phyloP scores from a whole-genome alignment of 2,888 invertebrate genomes.

The Tipula confusa region DNA sequence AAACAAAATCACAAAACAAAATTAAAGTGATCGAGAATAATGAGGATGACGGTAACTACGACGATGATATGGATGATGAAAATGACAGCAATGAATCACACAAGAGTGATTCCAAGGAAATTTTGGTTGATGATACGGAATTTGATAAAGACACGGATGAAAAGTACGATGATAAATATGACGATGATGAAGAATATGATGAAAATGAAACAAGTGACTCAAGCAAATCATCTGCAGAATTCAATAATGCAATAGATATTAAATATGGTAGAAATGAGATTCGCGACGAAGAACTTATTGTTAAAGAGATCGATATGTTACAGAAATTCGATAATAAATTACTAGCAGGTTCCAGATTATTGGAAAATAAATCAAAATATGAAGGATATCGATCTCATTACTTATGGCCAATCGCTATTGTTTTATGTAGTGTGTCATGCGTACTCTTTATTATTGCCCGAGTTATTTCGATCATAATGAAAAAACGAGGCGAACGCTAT shows the following conservation, averaged over 20 bases:
- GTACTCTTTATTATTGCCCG: constrained; percentile 55
- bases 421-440: constrained; percentile 55
- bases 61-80: constrained; percentile 48
- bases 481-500: constrained; percentile 51
- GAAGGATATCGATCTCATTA: constrained; percentile 40
- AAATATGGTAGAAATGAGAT: constrained; percentile 35
- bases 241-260: background rate
- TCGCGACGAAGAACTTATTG: constrained; percentile 42
- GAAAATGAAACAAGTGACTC: constrained; percentile 26
- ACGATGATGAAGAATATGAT: constrained; percentile 38
- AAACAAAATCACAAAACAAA: background rate
- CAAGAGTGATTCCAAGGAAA: constrained; percentile 47
- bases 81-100: constrained; percentile 48
- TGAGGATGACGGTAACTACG: constrained; percentile 43
- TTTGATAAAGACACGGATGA: constrained; percentile 39
- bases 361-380: constrained; percentile 34
- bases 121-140: constrained; percentile 45
- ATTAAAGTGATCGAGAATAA: background rate
- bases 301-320: constrained; percentile 44
- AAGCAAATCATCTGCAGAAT: background rate
- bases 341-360: constrained; percentile 39
- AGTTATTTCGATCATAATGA: constrained; percentile 53
- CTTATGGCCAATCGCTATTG: constrained; percentile 57
- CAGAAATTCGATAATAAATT: constrained; percentile 34
- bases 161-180: constrained; percentile 38